Percentiles rank a stretch among this genome's conserved stretches.
phyloP scores from a whole-genome alignment of 1,140 invertebrate species.

The Drosophila kurseongensis region DNA sequence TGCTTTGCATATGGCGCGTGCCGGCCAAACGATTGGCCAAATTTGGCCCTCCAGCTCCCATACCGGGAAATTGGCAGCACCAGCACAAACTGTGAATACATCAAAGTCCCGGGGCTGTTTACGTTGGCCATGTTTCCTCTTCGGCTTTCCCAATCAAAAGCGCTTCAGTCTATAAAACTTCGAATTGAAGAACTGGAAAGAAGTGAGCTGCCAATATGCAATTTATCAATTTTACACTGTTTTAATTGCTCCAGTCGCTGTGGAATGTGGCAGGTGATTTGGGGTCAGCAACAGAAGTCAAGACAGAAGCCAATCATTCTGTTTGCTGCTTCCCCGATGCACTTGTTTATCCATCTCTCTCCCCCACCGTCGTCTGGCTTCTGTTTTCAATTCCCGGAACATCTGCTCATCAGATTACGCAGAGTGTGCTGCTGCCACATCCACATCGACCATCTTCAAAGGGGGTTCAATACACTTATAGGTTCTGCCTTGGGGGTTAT shows the following conservation, averaged over 20 bases:
- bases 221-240: conserved; percentile 56
- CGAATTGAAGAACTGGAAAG: not conserved
- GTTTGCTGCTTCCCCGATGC: conserved; percentile 11
- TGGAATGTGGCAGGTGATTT: conserved; percentile 68
- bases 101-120: conserved; percentile 58
- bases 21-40: conserved; percentile 68
- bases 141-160: conserved; percentile 7
- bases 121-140: conserved; percentile 34
- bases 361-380: conserved; percentile 33
- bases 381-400: conserved; percentile 52
- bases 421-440: conserved; percentile 9
- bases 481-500: conserved; percentile 10
- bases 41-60: conserved; percentile 55
- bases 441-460: conserved; percentile 6
- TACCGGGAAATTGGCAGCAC: conserved; percentile 58
- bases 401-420: conserved; percentile 72
- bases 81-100: conserved; percentile 52
- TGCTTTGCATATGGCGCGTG: conserved; percentile 77
- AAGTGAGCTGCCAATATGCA: conserved; percentile 38
- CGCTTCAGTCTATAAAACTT: conserved; percentile 11
- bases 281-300: conserved; percentile 49
- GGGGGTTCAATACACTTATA: conserved; percentile 52
- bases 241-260: conserved; percentile 39
- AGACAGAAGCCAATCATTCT: conserved; percentile 21
- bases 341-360: conserved; percentile 52